Base-by-base conservation (phyloP, 2,797 vertebrate genomes). In the Cuniculus paca region DNA sequence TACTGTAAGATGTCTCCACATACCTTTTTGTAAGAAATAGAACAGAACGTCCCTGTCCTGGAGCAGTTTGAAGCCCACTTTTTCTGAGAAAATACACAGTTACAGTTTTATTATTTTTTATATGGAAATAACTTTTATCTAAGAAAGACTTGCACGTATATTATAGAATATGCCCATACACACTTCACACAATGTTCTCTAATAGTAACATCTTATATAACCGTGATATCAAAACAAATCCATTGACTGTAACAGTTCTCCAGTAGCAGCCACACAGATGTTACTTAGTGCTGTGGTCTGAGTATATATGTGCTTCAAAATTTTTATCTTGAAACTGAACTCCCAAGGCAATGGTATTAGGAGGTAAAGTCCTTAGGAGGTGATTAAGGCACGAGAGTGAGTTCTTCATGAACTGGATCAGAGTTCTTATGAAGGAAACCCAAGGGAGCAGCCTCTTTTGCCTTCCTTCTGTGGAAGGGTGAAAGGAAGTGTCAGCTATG, bases 31-130 rank as follows among this genome's bases (percentile, higher is more conserved):
- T 31, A 61, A n/a, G 28, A 60, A 88, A 95, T 54, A 74, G 19
- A 60, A 85, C 45, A 65, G 26, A 74, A 48, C 39, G 26, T 5
- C 28, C 48, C 7, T 50, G 4, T 11, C 28, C 54, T 83, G 90
- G n/a, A 79, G 56, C 78, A 92, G 68, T 78, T 26, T 72, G 74
- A 0, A 61, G 11, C 2, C 36, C 5, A 31, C 6, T 48, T 85
- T 77, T 78, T 78, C 36, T 95, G 50, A 68, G 19, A 92, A 95
- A 94, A 88, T 70, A 26, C 0, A 56, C 16, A 52, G 1, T 81
- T 20, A 60, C 6, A 19, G 17, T 91, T 94, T 83, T 87, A 63
- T 90, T 95, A 68, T 58, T 72, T 75, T 68, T 91, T 26, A 80
- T 39, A 89, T 85, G 28, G 24, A 45, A 80, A 50, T n/a, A 87